A percentile compares a stretch with the other conserved stretches of the same genome.
Evolutionary conservation across 2,113 vertebrate genomes (phyloP).

Genomic region (Antigone vipio): DNA sequence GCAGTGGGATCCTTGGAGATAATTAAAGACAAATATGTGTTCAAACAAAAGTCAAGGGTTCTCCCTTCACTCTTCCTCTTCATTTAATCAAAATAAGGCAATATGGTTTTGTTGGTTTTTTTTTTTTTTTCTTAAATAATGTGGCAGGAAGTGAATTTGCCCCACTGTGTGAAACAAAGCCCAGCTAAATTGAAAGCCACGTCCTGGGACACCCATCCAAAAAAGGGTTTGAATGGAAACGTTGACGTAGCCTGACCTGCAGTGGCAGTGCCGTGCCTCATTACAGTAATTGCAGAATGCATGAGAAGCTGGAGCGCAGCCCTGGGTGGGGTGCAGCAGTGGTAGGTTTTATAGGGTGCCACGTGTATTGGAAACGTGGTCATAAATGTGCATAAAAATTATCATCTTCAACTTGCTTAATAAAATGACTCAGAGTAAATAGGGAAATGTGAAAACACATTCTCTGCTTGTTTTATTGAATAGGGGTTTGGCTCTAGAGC

Average conservation of each 20-base stretch:
- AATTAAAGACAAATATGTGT: not conserved
- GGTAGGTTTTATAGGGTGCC: constrained; percentile 56
- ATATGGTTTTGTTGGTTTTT: not conserved
- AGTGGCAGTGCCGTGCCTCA: not conserved
- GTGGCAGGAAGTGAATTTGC: not conserved
- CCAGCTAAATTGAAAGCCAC: not conserved
- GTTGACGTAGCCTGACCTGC: not conserved
- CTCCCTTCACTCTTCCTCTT: not conserved
- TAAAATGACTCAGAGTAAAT: constrained; percentile 66
- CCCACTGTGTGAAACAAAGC: not conserved
- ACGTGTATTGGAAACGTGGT: constrained; percentile 52
- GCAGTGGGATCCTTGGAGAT: not conserved
- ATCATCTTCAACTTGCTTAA: constrained; percentile 57
- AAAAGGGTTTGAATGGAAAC: not conserved
- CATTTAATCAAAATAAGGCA: not conserved
- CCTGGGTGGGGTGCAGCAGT: not conserved
- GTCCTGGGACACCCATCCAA: not conserved
- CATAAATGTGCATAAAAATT: constrained; percentile 66
- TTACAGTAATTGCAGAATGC: not conserved
- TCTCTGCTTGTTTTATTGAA: constrained; percentile 42
- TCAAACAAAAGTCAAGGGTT: constrained; percentile 5
- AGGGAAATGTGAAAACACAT: constrained; percentile 62
- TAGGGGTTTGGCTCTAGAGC: not conserved
- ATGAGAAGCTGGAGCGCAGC: not conserved
- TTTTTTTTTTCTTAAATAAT: not conserved